phyloP scores from a whole-genome alignment of 2,113 vertebrate species.

The Semicossyphus pulcher region DNA sequence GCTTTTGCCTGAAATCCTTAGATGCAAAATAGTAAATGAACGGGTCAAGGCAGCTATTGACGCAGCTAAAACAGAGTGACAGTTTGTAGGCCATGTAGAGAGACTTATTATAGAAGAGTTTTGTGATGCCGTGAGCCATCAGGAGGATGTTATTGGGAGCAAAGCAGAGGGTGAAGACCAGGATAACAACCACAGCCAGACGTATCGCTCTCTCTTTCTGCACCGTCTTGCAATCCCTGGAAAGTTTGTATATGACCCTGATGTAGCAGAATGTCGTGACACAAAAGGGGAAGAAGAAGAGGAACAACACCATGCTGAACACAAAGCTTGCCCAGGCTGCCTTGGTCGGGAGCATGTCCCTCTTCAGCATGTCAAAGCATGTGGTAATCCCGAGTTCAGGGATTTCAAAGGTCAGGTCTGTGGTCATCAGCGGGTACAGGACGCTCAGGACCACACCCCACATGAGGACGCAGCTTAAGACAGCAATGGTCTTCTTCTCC shows the following conservation, averaged over 20 bases:
- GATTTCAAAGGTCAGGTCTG: conserved; percentile 88
- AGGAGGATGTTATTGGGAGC: conserved; percentile 92
- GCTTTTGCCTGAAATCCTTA: conserved; percentile 90
- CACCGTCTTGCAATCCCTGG: conserved; percentile 66
- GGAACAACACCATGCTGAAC: conserved; percentile 80
- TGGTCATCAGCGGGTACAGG: conserved; percentile 85
- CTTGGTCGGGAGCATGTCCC: conserved; percentile 85
- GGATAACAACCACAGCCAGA: conserved; percentile 85
- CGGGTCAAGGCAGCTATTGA: conserved; percentile 94
- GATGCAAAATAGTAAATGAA: conserved; percentile 97
- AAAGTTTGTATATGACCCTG: conserved; percentile 86
- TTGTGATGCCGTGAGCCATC: conserved; percentile 84
- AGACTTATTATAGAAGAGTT: conserved; percentile 79
- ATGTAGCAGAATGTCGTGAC: conserved; percentile 90
- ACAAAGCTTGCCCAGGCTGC: conserved; percentile 88
- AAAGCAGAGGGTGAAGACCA: conserved; percentile 90
- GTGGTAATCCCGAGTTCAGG: conserved; percentile 86
- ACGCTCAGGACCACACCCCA: conserved; percentile 86
- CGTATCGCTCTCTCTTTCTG: conserved; percentile 86
- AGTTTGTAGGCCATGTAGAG: conserved; percentile 91
- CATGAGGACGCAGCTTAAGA: conserved; percentile 78
- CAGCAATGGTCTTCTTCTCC: conserved; percentile 80
- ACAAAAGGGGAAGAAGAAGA: conserved; percentile 88
- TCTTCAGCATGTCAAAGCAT: conserved; percentile 93
- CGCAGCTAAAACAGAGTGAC: conserved; percentile 89